Evolutionary conservation across 1,140 invertebrate genomes (phyloP).

Genomic region (Caligus rogercresseyi): DNA sequence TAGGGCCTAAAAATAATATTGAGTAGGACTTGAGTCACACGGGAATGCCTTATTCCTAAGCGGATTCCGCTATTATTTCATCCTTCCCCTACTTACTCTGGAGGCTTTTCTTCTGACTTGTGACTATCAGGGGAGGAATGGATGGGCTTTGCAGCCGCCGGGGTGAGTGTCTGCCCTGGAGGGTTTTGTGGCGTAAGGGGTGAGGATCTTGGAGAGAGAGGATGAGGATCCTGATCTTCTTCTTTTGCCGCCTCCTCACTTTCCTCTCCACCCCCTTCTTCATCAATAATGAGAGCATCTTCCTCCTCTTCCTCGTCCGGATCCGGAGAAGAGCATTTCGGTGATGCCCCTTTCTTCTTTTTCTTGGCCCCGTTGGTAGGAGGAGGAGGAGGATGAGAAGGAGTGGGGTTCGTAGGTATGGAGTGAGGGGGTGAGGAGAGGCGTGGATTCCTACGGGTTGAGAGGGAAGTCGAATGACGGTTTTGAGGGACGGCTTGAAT

Average conservation of each 20-base stretch:
- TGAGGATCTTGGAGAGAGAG: not conserved
- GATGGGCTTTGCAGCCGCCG: not conserved
- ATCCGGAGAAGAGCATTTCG: not conserved
- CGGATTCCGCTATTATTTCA: too few species aligned
- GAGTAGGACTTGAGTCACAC: too few species aligned
- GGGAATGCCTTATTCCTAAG: too few species aligned
- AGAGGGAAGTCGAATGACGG: not conserved
- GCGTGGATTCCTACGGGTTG: too few species aligned
- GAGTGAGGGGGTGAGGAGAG: too few species aligned
- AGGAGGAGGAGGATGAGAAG: too few species aligned
- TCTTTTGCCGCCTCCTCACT: too few species aligned
- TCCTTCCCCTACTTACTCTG: slow-evolving; percentile 1
- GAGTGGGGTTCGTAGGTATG: too few species aligned
- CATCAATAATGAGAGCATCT: not conserved
- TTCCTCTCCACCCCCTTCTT: not conserved
- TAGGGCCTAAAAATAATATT: too few species aligned
- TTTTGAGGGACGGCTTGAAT: not conserved
- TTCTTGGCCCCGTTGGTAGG: not conserved
- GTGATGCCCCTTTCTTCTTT: not conserved
- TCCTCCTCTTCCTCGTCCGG: not conserved
- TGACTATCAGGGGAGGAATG: not conserved
- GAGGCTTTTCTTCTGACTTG: not conserved
- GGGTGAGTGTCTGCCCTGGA: not conserved
- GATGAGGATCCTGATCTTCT: too few species aligned
- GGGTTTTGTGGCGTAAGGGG: not conserved